Base-by-base conservation (phyloP, 1,140 invertebrate species). In the Globodera rostochiensis region DNA sequence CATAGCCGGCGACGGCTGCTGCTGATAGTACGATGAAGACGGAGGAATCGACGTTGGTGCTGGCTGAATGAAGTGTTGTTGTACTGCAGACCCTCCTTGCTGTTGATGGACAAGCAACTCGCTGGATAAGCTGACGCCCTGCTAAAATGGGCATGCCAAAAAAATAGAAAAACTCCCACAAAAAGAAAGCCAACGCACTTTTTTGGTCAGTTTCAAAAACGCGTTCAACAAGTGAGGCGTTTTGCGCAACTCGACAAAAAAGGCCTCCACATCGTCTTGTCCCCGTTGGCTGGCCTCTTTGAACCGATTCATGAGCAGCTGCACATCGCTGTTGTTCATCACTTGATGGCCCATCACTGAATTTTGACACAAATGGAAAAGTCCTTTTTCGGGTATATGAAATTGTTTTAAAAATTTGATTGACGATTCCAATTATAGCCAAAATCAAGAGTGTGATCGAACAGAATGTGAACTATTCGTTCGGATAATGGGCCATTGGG, bases 161-260 rank as follows among this genome's bases (percentile, higher is more conserved):
- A 53, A 6, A 15, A 15, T 19, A 64, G 13, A 64, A 71, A 45
- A 11, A 11, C 3, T 2, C 5, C 9, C 9, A 71, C 4, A 11
- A 11, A 71, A 36, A 45, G 36, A 47, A 47, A 36, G 11, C 19
- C n/a, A 6, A 45, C 67, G 4, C 69, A 45, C 25, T 19, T 19
- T 71, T 71, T 47, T 71, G 69, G 76, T 86, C 74, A 86, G 82
- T 80, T 88, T 87, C 19, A 87, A 73, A 71, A 87, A 87, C 50
- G 86, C 86, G 36, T 83, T 81, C 67, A 87, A 86, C 8, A 87
- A 70, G 75, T 88, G 86, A 7, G 86, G 86, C 15, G 86, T 87
- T 67, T 84, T 84, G 53, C 86, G 87, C 78, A 87, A 73, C 19
- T 88, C 86, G 19, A 67, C 47, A 45, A 87, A 80, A 36, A 86